Evolutionary conservation across 2,888 invertebrate species (phyloP), one percentile per base, ranked within the genome.

Genomic region (Punctoribates punctum): DNA sequence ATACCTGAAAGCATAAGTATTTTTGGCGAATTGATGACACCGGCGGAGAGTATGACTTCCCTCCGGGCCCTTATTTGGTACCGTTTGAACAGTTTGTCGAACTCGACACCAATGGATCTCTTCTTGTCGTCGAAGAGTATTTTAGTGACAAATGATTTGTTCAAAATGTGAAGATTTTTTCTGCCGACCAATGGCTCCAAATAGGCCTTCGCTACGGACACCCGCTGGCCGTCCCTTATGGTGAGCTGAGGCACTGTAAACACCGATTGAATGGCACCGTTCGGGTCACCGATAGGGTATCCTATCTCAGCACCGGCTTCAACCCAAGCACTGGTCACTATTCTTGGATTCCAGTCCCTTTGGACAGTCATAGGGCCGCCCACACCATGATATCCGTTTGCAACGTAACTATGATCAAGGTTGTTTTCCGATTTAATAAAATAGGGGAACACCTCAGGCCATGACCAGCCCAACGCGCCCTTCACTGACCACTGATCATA

Each of bases 221-320:
- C 94, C 0, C 95, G 88, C 48, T 92, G 90, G 0, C 94, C 94
- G 20, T 93, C 92, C 80, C 90, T 88, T 80, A 90, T 90, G 0
- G 93, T 94, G 34, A 93, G 94, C 84, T 94, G 94, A 0, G 93
- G 92, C 51, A 93, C 90, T 92, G 93, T 92, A 81, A 94, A 93
- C 0, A 94, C 82, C 82, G 80, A 77, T 72, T 80, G 80, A 20
- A 70, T 70, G 20, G 78, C 77, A 20, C 81, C 81, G 73, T 81
- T 80, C 13, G 78, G 48, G 77, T 81, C 80, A 8, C 78, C 51
- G n/a, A 78, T 77, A 23, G 75, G 78, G 75, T 80, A 80, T 1
- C 81, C 81, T 11, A 79, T 42, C n/a, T 78, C 75, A 2, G 70
- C 38, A n/a, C 78, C 81, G 8, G 79, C 79, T 48, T 79, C 77